Evolutionary conservation across 2,113 vertebrate genomes (phyloP).

Genomic region (Sinocyclocheilus rhinocerous): DNA sequence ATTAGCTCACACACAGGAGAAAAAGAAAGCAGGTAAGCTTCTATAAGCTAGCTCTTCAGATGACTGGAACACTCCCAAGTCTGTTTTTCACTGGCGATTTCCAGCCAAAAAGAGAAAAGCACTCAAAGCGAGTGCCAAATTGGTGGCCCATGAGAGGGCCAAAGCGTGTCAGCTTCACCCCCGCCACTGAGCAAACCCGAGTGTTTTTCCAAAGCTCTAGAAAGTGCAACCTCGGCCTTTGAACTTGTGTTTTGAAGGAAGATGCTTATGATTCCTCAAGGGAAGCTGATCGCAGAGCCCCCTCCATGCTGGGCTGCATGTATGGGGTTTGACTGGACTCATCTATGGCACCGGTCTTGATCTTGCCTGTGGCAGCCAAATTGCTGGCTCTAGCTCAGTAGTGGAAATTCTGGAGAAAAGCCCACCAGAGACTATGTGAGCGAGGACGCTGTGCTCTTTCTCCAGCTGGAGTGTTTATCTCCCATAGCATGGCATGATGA

Average conservation of each 20-base stretch:
- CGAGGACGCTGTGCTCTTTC: slow-evolving; percentile 18
- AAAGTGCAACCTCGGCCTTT: slow-evolving; percentile 24
- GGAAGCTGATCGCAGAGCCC: slow-evolving; percentile 38
- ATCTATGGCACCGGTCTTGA: not conserved
- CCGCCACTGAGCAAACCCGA: not conserved
- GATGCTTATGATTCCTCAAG: slow-evolving; percentile 15
- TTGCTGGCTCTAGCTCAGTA: slow-evolving; percentile 25
- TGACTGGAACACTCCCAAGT: slow-evolving; percentile 43
- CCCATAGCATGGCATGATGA: slow-evolving; percentile 7
- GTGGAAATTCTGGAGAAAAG: slow-evolving; percentile 49
- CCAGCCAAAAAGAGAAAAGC: slow-evolving; percentile 48
- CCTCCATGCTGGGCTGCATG: not conserved
- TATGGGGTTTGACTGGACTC: slow-evolving; percentile 28
- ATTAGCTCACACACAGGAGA: slow-evolving; percentile 44
- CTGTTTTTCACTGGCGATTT: slow-evolving; percentile 37
- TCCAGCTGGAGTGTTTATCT: slow-evolving; percentile 32
- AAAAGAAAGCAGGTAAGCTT: slow-evolving; percentile 39
- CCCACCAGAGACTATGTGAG: slow-evolving; percentile 30
- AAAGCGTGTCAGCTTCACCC: slow-evolving; percentile 15
- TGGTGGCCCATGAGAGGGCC: slow-evolving; percentile 30
- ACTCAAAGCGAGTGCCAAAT: slow-evolving; percentile 49
- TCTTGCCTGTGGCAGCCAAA: slow-evolving; percentile 33
- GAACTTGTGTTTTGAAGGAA: slow-evolving; percentile 7
- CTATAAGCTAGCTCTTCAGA: slow-evolving; percentile 36
- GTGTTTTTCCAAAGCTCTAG: slow-evolving; percentile 37